phyloP scores from a whole-genome alignment of 2,888 invertebrate species.

The Polymixis flavicincta region DNA sequence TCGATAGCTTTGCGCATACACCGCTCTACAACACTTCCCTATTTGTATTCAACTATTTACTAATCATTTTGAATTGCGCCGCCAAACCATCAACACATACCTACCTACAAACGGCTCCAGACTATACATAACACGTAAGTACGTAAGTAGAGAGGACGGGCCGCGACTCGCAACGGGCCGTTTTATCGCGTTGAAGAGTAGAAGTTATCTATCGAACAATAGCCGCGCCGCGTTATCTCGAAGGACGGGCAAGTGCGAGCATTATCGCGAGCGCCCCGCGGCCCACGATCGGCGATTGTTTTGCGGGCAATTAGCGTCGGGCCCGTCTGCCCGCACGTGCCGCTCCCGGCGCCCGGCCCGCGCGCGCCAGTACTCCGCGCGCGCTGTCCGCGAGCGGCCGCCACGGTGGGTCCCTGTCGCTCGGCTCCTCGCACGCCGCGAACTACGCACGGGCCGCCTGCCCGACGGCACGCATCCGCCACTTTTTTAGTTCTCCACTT shows the following conservation, averaged over 20 bases:
- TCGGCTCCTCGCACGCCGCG: slow-evolving; percentile 58
- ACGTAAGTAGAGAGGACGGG: background rate
- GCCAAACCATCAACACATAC: slow-evolving; percentile 13
- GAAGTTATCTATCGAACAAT: slow-evolving; percentile 73
- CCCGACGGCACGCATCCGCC: slow-evolving; percentile 59
- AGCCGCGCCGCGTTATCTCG: slow-evolving; percentile 72
- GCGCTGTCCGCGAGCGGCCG: slow-evolving; percentile 87
- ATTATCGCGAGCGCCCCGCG: slow-evolving; percentile 75
- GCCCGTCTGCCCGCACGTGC: slow-evolving; percentile 81
- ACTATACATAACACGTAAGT: slow-evolving; percentile 1
- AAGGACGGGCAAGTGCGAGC: slow-evolving; percentile 77
- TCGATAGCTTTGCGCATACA: background rate
- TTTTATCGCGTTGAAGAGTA: slow-evolving; percentile 50
- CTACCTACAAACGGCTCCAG: background rate
- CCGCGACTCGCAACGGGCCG: slow-evolving; percentile 39
- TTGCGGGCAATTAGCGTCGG: slow-evolving; percentile 88
- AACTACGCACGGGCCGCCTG: slow-evolving; percentile 72
- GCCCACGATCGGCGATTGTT: slow-evolving; percentile 85
- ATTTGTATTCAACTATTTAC: background rate
- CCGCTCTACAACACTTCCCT: background rate
- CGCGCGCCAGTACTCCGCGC: slow-evolving; percentile 85
- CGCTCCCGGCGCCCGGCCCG: slow-evolving; percentile 69
- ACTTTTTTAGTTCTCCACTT: slow-evolving; percentile 62
- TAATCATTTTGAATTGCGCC: slow-evolving; percentile 4
- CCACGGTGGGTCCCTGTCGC: slow-evolving; percentile 66